Percentiles rank a stretch among this genome's conserved stretches.
Conservation (phyloP, 2,113 vertebrate species). For the Paralichthys olivaceus region DNA sequence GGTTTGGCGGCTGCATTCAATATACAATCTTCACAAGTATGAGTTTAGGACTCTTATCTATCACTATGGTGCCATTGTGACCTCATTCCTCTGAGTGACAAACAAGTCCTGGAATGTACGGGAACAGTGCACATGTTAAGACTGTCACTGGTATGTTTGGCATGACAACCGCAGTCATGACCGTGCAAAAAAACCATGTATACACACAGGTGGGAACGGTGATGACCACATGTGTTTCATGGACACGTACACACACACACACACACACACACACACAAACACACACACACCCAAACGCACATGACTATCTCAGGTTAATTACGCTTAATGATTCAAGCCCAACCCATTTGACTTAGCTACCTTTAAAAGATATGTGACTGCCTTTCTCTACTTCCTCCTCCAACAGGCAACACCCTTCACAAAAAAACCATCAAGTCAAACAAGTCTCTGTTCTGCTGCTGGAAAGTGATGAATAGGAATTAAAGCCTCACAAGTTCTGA, state of each 20-base stretch:
- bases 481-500: background rate
- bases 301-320: background rate
- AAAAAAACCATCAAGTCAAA: constrained; percentile 43
- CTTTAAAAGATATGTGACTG: background rate
- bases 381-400: background rate
- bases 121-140: constrained; percentile 20
- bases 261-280: background rate
- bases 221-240: background rate
- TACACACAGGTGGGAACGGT: background rate
- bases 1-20: background rate
- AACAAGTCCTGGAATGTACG: constrained; percentile 34
- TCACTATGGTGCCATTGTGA: background rate
- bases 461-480: constrained; percentile 9
- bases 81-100: constrained; percentile 28
- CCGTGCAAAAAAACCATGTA: background rate
- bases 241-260: background rate
- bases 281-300: background rate
- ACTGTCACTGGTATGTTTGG: constrained; percentile 49
- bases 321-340: background rate
- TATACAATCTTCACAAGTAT: background rate
- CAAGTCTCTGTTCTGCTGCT: constrained; percentile 43
- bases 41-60: constrained; percentile 6
- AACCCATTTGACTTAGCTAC: background rate
- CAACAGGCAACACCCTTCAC: constrained; percentile 58
- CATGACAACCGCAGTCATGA: background rate